Evolutionary conservation across 64 coral and sea anemone species (phyloP), one percentile per base, ranked within the genome.

Genomic region (Astreopora myriophthalma): DNA sequence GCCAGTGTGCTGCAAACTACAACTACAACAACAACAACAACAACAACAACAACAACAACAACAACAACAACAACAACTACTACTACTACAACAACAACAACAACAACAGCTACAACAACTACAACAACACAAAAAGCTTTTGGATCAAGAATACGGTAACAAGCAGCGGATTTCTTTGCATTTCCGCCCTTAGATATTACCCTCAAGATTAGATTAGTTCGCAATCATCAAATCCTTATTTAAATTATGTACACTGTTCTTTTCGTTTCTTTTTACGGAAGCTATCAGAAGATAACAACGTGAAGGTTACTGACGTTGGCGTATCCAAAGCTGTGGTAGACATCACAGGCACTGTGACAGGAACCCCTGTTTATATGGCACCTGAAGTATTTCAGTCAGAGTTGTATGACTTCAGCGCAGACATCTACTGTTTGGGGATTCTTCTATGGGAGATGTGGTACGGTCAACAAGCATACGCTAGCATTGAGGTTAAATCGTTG

Each of bases 361-460:
- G 73, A 23, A 76, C 73, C 20, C 40, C 73, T 26, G 22, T 0
- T 51, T 20, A 71, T 24, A 51, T 87, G 1, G 67, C 85, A 10
- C 86, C 71, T 1, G 86, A 88, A 38, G 86, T 88, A 0, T 63
- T 29, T 55, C 10, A 31, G 16, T 72, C 33, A 6, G 1, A 88
- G 22, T 6, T 62, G 10, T 88, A 75, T 57, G 69, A 26, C 69
- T 55, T 6, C 22, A 75, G 73, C 16, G 69, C 86, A n/a, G 86
- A 88, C 31, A 88, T 75, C 42, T 88, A 88, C 48, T 75, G 86
- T 17, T 20, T 88, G 12, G 86, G 86, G 31, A 76, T 89, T 35
- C 76, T 76, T 2, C 24, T 89, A 32, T 89, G 86, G 86, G 86
- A 89, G 86, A 76, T 89, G 72, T 89, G 86, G 86, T 89, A 77